A percentile compares a stretch with the other conserved stretches of the same genome.
phyloP scores from a whole-genome alignment of 2,888 invertebrate species.

The Brachycybe producta region DNA sequence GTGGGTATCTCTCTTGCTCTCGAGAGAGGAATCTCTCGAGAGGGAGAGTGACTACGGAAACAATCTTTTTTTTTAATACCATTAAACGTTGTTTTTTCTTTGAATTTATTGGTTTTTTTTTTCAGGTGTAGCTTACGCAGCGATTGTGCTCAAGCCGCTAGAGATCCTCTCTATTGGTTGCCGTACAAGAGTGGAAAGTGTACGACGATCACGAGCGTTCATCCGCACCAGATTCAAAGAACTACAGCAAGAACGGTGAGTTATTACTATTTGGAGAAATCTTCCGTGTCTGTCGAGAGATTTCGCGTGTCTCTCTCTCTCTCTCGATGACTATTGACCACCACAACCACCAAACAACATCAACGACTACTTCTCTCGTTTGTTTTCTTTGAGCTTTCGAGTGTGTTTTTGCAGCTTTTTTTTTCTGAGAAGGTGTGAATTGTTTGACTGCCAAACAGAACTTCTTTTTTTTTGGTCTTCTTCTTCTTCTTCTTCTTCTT shows the following conservation, averaged over 20 bases:
- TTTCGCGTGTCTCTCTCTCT: too few relatives aligned
- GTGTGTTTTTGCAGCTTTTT: too few relatives aligned
- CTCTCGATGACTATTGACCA: too few relatives aligned
- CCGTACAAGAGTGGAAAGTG: constrained; percentile 94
- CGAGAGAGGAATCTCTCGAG: too few relatives aligned
- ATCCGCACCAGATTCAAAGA: constrained; percentile 79
- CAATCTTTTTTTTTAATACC: neutral
- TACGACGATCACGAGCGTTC: constrained; percentile 83
- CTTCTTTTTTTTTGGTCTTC: too few relatives aligned
- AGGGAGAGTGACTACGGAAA: neutral
- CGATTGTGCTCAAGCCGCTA: constrained; percentile 77
- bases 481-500: too few relatives aligned
- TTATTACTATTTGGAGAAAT: too few relatives aligned
- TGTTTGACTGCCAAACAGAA: too few relatives aligned
- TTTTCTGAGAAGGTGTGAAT: too few relatives aligned
- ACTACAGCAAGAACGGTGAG: constrained; percentile 74
- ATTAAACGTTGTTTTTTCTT: neutral
- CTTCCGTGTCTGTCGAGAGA: too few relatives aligned
- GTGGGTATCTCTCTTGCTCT: constrained; percentile 39
- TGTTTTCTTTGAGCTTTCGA: neutral
- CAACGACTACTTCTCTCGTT: constrained; percentile 9
- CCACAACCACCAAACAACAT: neutral
- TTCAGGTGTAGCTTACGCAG: constrained; percentile 70
- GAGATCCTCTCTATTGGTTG: constrained; percentile 88
- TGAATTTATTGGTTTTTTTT: neutral